Evolutionary conservation across 1,140 invertebrate genomes (phyloP).

Genomic region (Lutraria rhynchaena): DNA sequence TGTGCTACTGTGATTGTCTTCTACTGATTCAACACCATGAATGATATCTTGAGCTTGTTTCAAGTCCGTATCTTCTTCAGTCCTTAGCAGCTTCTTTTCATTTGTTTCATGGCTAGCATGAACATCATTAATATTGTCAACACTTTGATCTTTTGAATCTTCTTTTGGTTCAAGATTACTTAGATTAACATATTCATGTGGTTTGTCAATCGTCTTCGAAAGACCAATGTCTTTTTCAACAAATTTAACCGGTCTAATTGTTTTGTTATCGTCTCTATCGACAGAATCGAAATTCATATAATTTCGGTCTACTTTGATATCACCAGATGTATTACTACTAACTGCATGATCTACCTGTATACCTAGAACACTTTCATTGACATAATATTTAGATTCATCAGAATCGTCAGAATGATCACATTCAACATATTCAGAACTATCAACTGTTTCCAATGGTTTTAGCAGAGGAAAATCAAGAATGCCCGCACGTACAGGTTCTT

Average conservation of each 20-base stretch:
- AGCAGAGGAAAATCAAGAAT: constrained; percentile 5
- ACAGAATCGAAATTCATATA: constrained; percentile 22
- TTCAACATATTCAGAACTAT: constrained; percentile 2
- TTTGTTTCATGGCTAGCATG: background rate
- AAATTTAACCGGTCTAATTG: too few species aligned
- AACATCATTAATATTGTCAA: background rate
- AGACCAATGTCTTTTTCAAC: too few species aligned
- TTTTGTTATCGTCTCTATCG: background rate
- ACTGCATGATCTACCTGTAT: background rate
- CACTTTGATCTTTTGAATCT: background rate
- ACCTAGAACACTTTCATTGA: constrained; percentile 46
- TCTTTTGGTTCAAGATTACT: background rate
- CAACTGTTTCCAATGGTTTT: background rate
- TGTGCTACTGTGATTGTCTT: background rate
- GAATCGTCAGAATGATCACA: constrained; percentile 30
- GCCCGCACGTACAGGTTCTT: constrained; percentile 36
- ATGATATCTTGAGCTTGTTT: too few species aligned
- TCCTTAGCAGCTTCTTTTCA: too few species aligned
- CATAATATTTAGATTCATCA: constrained; percentile 39
- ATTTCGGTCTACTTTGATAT: background rate
- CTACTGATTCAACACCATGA: too few species aligned
- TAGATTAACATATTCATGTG: constrained; percentile 29
- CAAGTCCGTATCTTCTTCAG: too few species aligned
- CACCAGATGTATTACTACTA: background rate
- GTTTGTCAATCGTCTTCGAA: background rate